Percentiles rank a stretch among this genome's conserved stretches.
Conservation (phyloP, 2,797 vertebrate genomes). For the Synanceia verrucosa region DNA sequence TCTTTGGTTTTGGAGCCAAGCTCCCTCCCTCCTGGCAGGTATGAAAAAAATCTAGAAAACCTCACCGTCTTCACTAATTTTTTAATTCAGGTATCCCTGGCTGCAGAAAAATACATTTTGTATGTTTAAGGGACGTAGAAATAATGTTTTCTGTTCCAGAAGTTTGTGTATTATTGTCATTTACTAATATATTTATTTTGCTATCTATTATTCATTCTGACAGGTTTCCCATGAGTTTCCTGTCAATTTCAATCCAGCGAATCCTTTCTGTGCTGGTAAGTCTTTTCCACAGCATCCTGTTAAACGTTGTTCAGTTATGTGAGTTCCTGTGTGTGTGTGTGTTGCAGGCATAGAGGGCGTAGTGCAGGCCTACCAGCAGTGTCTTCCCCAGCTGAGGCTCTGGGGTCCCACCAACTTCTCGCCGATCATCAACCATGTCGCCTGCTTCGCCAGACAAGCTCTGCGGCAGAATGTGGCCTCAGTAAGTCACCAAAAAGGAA, state of each 20-base stretch:
- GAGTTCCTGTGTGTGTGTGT: conserved; percentile 22
- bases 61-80: too few relatives aligned
- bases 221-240: conserved; percentile 98
- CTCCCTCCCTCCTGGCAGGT: conserved; percentile 91
- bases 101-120: too few relatives aligned
- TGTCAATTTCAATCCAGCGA: conserved; percentile 90
- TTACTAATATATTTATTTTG: background rate
- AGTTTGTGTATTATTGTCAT: background rate
- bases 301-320: background rate
- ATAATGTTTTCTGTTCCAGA: background rate
- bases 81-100: too few relatives aligned
- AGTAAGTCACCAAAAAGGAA: conserved; percentile 79
- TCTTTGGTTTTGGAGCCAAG: conserved; percentile 97
- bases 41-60: conserved; percentile 17
- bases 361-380: conserved; percentile 87
- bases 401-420: conserved; percentile 97
- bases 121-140: background rate
- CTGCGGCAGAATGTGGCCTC: conserved; percentile 86
- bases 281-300: conserved; percentile 4
- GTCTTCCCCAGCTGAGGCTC: conserved; percentile 90
- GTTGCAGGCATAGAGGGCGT: conserved; percentile 90
- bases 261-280: conserved; percentile 92
- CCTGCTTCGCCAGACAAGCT: conserved; percentile 88
- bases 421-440: conserved; percentile 92
- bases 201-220: conserved; percentile 1